Evolutionary conservation across 2,888 invertebrate genomes (phyloP), one percentile per base, ranked within the genome.

Genomic region (Chironomus tentans): DNA sequence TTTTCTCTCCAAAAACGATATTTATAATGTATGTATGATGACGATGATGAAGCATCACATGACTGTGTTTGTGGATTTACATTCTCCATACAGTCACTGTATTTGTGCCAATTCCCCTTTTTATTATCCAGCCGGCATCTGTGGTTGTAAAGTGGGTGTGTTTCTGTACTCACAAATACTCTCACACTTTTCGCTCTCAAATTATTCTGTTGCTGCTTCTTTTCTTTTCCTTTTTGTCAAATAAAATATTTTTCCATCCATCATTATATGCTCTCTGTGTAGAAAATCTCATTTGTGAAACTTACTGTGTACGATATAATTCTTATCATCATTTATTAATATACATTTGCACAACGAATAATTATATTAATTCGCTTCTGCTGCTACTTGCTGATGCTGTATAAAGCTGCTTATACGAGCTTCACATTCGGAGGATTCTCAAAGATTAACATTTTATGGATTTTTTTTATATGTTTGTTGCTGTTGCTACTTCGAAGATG

Each of bases 261-360:
- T 74, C 74, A 74, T 74, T 74, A 38, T 38, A 12, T 38, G 50
- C 13, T 50, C 50, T 50, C 15, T 18, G n/a, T 56, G 6, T 56
- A 15, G n/a, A 5, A 15, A 47, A 15, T 68, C 28, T 65, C 65
- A 65, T 65, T 65, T 65, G 56, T 56, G 56, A 6, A 18, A n/a
- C 18, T 56, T 18, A 13, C 24, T 65, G 13, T 65, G 13, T 62
- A 22, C 22, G 62, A 62, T 62, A 62, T 24, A 65, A 72, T 50
- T 50, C 72, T 72, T 72, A 73, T 73, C 61, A 73, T 73, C 61
- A 73, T 73, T 73, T 73, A 73, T 73, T 73, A 73, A 73, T 73
- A 46, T 73, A 62, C 72, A 73, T 73, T 73, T 73, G 71, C 71
- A 56, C 46, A 24, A 24, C 50, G 56, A 56, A 56, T 56, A 56